Conservation (phyloP, 2,888 invertebrate species). For the Caenorhabditis sp. region DNA sequence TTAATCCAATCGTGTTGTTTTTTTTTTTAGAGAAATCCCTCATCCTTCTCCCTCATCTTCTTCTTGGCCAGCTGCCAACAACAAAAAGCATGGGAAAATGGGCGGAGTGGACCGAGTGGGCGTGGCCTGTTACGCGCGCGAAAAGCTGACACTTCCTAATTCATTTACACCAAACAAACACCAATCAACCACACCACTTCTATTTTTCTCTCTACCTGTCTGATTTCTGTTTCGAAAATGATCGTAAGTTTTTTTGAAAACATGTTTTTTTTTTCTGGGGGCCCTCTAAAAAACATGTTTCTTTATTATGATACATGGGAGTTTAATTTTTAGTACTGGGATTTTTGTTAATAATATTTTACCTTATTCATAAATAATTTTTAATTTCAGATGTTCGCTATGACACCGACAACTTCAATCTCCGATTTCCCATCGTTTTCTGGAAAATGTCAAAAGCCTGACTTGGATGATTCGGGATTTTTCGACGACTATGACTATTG, state of each 20-base stretch:
- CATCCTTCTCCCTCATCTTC: neutral
- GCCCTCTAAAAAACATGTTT: neutral
- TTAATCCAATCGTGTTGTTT: too few species aligned
- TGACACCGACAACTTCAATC: neutral
- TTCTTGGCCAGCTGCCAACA: neutral
- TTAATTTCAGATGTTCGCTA: neutral
- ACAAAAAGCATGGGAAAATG: neutral
- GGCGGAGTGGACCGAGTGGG: neutral
- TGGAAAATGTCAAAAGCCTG: neutral
- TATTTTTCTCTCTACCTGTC: neutral
- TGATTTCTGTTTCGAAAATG: neutral
- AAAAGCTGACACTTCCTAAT: neutral
- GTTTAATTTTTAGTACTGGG: too few species aligned
- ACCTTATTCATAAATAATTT: neutral
- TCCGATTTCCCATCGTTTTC: neutral
- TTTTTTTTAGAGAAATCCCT: neutral
- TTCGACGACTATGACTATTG: neutral
- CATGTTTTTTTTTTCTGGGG: too few species aligned
- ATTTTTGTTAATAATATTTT: too few species aligned
- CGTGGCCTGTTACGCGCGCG: neutral
- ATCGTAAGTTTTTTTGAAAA: neutral
- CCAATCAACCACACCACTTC: neutral
- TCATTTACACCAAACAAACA: neutral
- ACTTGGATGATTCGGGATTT: neutral
- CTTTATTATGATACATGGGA: neutral